phyloP scores from a whole-genome alignment of 2,113 vertebrate genomes.

The Falcunculus frontatus region DNA sequence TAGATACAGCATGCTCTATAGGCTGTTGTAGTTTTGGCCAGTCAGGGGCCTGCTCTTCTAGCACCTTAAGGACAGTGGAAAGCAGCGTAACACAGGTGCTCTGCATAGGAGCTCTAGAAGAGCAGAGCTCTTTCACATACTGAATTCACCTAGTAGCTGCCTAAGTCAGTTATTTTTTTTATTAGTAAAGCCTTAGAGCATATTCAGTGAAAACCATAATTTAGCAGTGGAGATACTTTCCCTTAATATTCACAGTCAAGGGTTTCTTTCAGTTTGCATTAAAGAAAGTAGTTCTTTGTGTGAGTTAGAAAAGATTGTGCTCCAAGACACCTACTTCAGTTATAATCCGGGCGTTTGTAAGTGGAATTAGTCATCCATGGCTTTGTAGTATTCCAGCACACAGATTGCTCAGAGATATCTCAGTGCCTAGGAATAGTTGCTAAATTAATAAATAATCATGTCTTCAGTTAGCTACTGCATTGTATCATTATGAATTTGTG shows the following conservation, averaged over 20 bases:
- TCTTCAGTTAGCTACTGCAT: neutral
- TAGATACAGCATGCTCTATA: neutral
- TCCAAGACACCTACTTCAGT: neutral
- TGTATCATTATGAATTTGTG: neutral
- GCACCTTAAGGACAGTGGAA: neutral
- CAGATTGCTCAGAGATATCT: neutral
- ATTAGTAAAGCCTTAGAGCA: neutral
- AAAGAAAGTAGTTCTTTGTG: neutral
- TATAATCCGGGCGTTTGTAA: neutral
- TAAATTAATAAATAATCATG: slow-evolving; percentile 2
- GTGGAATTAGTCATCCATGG: neutral
- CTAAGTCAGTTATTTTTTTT: neutral
- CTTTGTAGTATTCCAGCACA: neutral
- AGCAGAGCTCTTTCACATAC: neutral
- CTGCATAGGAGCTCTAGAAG: neutral
- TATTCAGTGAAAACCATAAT: neutral
- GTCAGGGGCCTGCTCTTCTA: neutral
- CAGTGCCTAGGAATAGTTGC: neutral
- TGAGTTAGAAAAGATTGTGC: neutral
- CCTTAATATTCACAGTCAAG: neutral
- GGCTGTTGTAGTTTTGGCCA: neutral
- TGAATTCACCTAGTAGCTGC: neutral
- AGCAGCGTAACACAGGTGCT: neutral
- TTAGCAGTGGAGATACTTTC: neutral
- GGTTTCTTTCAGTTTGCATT: neutral